These are phyloP conservation scores for Nematostella vectensis DNA, from an alignment of 92 coral and sea anemone species.

Conservation along the genomic window DNA sequence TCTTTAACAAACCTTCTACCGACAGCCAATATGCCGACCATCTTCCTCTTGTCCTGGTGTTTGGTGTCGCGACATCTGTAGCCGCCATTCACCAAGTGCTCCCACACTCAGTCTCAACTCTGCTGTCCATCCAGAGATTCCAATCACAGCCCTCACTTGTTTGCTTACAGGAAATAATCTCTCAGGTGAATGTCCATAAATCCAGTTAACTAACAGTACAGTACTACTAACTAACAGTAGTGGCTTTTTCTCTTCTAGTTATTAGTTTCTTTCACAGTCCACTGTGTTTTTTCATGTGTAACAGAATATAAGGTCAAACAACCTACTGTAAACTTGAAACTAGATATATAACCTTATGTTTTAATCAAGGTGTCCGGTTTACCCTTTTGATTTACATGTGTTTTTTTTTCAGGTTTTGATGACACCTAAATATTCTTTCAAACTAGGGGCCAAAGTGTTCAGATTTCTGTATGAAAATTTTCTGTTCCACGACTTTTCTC, in stretches of 20 bases:
- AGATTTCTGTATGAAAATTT: slow-evolving; percentile 87
- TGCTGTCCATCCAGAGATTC: slow-evolving; percentile 80
- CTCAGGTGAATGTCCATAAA: slow-evolving; percentile 36
- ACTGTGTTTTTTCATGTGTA: not conserved
- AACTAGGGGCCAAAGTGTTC: slow-evolving; percentile 76
- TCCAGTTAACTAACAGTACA: too few relatives aligned
- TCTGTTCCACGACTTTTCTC: slow-evolving; percentile 89
- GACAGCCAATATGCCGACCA: slow-evolving; percentile 68
- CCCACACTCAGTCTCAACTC: slow-evolving; percentile 86
- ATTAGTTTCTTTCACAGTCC: not conserved
- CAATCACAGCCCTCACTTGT: slow-evolving; percentile 84
- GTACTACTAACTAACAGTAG: not conserved
- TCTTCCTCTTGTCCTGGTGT: slow-evolving; percentile 72
- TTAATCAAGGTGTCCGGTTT: too few relatives aligned
- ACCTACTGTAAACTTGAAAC: too few relatives aligned
- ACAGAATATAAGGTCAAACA: too few relatives aligned
- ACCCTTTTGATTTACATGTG: too few relatives aligned
- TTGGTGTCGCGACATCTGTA: slow-evolving; percentile 92
- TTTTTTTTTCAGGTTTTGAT: slow-evolving; percentile 70
- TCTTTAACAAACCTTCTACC: too few relatives aligned
- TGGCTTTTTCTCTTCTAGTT: too few relatives aligned
- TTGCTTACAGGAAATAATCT: slow-evolving; percentile 72
- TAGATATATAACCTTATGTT: too few relatives aligned
- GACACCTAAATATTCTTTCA: slow-evolving; percentile 72
- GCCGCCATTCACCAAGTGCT: slow-evolving; percentile 82